phyloP scores from a whole-genome alignment of 2,888 invertebrate genomes.

The Scaptomyza cyrtandrae region DNA sequence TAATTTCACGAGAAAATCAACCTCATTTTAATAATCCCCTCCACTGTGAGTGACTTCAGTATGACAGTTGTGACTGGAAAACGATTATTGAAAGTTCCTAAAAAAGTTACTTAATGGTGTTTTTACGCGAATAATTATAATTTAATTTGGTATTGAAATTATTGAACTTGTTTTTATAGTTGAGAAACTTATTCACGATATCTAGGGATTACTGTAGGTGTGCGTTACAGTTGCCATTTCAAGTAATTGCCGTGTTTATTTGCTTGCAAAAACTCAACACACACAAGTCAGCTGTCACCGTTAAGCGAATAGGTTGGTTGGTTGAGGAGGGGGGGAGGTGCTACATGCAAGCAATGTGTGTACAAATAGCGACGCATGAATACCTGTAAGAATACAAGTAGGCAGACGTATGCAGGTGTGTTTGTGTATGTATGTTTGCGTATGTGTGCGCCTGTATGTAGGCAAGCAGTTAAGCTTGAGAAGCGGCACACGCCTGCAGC shows the following conservation, averaged over 20 bases:
- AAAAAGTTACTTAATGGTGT: too few species aligned
- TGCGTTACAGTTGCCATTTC: slow-evolving; percentile 37
- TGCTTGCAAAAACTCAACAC: slow-evolving; percentile 34
- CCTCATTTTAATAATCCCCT: slow-evolving; percentile 11
- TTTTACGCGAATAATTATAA: too few species aligned
- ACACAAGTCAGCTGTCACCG: slow-evolving; percentile 14
- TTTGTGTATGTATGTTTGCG: background rate
- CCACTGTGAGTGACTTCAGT: background rate
- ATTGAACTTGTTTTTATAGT: too few species aligned
- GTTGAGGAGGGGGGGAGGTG: background rate
- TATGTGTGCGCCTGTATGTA: slow-evolving; percentile 52
- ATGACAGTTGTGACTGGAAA: too few species aligned
- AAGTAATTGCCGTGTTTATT: slow-evolving; percentile 58
- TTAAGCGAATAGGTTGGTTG: background rate
- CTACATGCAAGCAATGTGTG: slow-evolving; percentile 16
- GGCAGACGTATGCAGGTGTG: background rate
- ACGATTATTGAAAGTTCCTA: too few species aligned
- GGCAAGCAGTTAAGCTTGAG: slow-evolving; percentile 37
- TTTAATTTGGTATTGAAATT: too few species aligned
- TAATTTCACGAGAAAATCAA: slow-evolving; percentile 27
- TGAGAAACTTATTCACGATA: background rate
- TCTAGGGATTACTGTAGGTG: background rate
- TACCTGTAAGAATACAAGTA: background rate
- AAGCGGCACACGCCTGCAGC: slow-evolving; percentile 14
- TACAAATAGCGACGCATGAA: background rate